A percentile compares a stretch with the other conserved stretches of the same genome.
phyloP scores from a whole-genome alignment of 2,113 vertebrate genomes.

The Barnardius zonarius region DNA sequence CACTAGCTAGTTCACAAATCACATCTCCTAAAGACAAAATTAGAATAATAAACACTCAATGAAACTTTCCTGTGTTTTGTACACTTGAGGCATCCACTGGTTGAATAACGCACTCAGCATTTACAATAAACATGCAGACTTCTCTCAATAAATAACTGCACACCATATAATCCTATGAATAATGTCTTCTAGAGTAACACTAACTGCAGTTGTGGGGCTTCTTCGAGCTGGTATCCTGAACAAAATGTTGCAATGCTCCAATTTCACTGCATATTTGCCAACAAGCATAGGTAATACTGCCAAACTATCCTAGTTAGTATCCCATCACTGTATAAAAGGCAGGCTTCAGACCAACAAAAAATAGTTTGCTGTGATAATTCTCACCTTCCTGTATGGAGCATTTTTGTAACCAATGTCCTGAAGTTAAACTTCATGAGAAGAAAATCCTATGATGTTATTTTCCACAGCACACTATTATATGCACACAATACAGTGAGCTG shows the following conservation, averaged over 20 bases:
- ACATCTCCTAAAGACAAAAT: background rate
- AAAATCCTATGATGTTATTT: background rate
- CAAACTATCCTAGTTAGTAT: background rate
- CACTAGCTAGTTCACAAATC: conserved; percentile 2
- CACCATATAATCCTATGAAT: background rate
- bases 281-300: background rate
- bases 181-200: background rate
- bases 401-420: background rate
- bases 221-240: background rate
- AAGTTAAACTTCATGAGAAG: background rate
- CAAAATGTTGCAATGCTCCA: background rate
- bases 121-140: background rate
- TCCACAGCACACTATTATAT: background rate
- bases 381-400: background rate
- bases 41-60: background rate
- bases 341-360: background rate
- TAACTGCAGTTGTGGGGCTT: background rate
- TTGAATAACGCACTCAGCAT: background rate
- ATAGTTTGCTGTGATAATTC: background rate
- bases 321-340: background rate
- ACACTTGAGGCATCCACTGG: background rate
- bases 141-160: background rate
- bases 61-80: background rate
- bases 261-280: background rate
- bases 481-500: background rate